A percentile compares a stretch with the other conserved stretches of the same genome.
Evolutionary conservation across 1,140 invertebrate species (phyloP).

Genomic region (Acyrthosiphon pisum): DNA sequence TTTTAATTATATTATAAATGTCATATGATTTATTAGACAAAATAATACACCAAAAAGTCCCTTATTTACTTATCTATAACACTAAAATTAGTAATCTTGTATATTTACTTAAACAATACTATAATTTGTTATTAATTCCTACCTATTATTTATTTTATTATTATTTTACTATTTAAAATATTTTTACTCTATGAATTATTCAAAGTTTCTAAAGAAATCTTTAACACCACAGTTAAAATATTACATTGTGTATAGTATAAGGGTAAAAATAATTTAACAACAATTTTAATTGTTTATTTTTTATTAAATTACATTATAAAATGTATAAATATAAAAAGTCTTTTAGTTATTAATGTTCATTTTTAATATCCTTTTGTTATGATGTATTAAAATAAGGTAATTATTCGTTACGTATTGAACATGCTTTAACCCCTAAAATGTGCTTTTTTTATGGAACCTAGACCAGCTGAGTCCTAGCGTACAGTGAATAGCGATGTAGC

Average conservation of each 20-base stretch:
- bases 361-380: slow-evolving; percentile 23
- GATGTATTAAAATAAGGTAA: slow-evolving; percentile 31
- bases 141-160: not conserved
- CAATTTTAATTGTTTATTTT: slow-evolving; percentile 42
- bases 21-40: not conserved
- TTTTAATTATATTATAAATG: not conserved
- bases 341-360: slow-evolving; percentile 5
- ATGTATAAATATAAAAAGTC: slow-evolving; percentile 46
- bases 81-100: not conserved
- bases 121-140: not conserved
- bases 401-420: not conserved
- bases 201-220: slow-evolving; percentile 36
- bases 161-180: slow-evolving; percentile 30
- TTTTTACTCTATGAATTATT: slow-evolving; percentile 38
- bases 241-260: slow-evolving; percentile 50
- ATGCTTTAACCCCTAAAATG: too few relatives aligned
- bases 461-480: too few relatives aligned
- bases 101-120: not conserved
- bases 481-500: too few relatives aligned
- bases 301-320: slow-evolving; percentile 41
- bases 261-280: slow-evolving; percentile 48
- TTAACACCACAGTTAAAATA: slow-evolving; percentile 37
- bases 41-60: not conserved
- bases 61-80: not conserved
- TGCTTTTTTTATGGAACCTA: too few relatives aligned